phyloP scores from a whole-genome alignment of 2,113 vertebrate species.

The Anolis sagrei region DNA sequence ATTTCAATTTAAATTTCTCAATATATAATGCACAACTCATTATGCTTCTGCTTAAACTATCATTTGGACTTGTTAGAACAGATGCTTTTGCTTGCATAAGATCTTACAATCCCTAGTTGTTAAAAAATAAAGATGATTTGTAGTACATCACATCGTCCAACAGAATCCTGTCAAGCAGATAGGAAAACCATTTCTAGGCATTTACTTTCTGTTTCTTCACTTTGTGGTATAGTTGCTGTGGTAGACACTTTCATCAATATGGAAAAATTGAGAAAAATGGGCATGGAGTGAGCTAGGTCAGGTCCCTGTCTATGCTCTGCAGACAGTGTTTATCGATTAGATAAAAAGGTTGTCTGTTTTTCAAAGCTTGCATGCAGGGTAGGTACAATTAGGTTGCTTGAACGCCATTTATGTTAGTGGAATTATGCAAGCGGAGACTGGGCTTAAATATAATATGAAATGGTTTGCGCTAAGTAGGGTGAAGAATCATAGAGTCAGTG shows the following conservation, averaged over 20 bases:
- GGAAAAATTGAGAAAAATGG: background rate
- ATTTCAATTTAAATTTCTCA: background rate
- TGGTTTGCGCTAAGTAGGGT: background rate
- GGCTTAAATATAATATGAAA: background rate
- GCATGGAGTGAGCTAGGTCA: background rate
- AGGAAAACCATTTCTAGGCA: background rate
- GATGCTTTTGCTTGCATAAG: background rate
- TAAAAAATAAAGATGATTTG: background rate
- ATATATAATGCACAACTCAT: background rate
- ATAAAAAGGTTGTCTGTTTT: background rate
- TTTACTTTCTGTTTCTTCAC: no score
- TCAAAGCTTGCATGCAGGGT: background rate
- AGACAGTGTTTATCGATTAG: background rate
- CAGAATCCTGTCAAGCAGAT: background rate
- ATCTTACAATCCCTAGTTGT: background rate
- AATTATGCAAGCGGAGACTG: background rate
- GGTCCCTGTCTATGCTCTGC: background rate
- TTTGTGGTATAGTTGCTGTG: background rate
- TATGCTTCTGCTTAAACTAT: background rate
- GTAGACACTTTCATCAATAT: background rate
- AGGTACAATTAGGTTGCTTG: background rate
- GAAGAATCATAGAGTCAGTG: no score
- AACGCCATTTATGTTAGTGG: background rate
- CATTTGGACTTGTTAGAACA: background rate
- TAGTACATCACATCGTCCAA: background rate